Conservation (phyloP, 2,888 invertebrate species). For the Synanthedon vespiformis region DNA sequence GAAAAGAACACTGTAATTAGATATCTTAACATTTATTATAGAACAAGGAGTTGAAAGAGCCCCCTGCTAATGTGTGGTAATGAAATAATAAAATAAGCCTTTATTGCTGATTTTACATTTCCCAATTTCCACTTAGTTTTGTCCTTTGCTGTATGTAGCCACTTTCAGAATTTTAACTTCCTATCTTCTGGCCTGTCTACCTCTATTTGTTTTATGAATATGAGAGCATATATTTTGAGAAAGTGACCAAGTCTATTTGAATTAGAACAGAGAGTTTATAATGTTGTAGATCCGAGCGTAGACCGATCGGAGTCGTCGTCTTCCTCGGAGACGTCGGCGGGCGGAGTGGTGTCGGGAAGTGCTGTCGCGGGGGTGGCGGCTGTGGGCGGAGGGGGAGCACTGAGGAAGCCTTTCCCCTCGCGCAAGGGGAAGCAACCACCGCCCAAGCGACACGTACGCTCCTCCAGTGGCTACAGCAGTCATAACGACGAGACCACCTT, state of each 20-base stretch:
- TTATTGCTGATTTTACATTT: too few relatives aligned
- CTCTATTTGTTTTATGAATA: neutral
- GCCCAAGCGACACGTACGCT: slow-evolving; percentile 79
- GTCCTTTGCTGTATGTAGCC: too few relatives aligned
- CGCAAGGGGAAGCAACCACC: slow-evolving; percentile 76
- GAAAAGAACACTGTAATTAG: too few relatives aligned
- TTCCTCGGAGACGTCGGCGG: slow-evolving; percentile 82
- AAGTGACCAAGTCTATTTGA: neutral
- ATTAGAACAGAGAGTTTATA: neutral
- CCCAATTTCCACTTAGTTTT: too few relatives aligned
- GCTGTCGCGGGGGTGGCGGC: slow-evolving; percentile 48
- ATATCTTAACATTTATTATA: too few relatives aligned
- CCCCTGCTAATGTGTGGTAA: too few relatives aligned
- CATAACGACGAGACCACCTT: slow-evolving; percentile 89
- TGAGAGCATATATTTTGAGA: neutral
- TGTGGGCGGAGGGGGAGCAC: slow-evolving; percentile 59
- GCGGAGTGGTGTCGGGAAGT: slow-evolving; percentile 49
- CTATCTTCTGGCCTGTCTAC: too few relatives aligned
- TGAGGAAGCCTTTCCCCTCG: slow-evolving; percentile 74
- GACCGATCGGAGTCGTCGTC: slow-evolving; percentile 83
- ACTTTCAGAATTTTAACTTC: too few relatives aligned
- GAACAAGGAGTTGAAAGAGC: too few relatives aligned
- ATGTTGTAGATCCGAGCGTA: slow-evolving; percentile 55
- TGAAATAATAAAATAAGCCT: too few relatives aligned
- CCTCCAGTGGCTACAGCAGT: slow-evolving; percentile 84